Conservation (phyloP, 2,888 invertebrate species). For the Sceliomorpha sp. region DNA sequence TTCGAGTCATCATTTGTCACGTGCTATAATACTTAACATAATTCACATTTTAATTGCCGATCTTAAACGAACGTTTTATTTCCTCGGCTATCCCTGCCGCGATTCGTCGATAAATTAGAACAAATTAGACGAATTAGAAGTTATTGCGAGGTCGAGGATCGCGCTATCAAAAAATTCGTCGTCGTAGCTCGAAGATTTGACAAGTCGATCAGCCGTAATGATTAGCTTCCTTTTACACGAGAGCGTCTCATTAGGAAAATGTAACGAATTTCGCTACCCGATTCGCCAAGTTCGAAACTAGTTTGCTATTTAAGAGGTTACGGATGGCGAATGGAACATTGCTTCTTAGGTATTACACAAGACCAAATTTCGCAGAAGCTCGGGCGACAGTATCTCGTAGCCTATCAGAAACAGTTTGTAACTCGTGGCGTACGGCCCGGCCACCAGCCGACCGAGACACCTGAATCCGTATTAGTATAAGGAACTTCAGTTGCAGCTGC, state of each 20-base stretch:
- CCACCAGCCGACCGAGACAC: constrained; percentile 61
- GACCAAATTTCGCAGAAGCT: constrained; percentile 43
- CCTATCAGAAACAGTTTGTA: constrained; percentile 67
- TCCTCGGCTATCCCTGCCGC: too few relatives aligned
- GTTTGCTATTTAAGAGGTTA: constrained; percentile 14
- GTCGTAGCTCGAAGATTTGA: too few relatives aligned
- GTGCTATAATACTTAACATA: too few relatives aligned
- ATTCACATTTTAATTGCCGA: too few relatives aligned
- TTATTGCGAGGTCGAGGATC: too few relatives aligned
- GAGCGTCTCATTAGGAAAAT: too few relatives aligned
- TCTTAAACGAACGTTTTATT: too few relatives aligned
- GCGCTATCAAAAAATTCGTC: too few relatives aligned
- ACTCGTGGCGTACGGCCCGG: constrained; percentile 49
- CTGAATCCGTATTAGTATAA: constrained; percentile 64
- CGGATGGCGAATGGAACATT: constrained; percentile 6
- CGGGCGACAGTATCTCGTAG: constrained; percentile 50
- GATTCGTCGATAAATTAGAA: too few relatives aligned
- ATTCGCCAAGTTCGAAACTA: constrained; percentile 19
- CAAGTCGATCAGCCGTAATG: too few relatives aligned
- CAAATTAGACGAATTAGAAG: too few relatives aligned
- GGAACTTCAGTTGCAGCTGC: constrained; percentile 64
- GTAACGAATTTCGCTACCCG: constrained; percentile 18
- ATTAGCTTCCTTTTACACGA: too few relatives aligned
- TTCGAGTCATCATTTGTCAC: constrained; percentile 20
- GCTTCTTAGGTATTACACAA: constrained; percentile 44